Percentiles rank a stretch among this genome's conserved stretches.
phyloP scores from a whole-genome alignment of 2,797 vertebrate species.

The Poeciliopsis paucimaculata region DNA sequence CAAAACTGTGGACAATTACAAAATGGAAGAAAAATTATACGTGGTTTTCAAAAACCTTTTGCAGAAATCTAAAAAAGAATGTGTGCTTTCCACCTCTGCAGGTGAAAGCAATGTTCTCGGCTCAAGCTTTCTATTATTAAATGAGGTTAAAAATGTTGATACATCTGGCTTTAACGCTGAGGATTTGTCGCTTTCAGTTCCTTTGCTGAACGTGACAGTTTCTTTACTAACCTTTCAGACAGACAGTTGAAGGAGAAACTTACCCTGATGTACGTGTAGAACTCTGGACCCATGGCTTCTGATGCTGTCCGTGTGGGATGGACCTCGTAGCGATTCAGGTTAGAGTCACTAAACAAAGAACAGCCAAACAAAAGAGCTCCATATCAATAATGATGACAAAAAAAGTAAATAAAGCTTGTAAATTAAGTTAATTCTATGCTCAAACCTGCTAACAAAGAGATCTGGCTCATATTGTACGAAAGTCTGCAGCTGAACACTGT shows the following conservation, averaged over 20 bases:
- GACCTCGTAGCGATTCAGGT: slow-evolving; percentile 91
- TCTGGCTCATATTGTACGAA: slow-evolving; percentile 89
- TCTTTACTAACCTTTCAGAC: background rate
- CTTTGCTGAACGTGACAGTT: background rate
- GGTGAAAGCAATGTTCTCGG: background rate
- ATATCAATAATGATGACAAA: background rate
- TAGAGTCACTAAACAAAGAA: slow-evolving; percentile 82
- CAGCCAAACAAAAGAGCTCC: background rate
- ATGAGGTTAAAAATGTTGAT: background rate
- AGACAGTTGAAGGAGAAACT: background rate
- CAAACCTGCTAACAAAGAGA: slow-evolving; percentile 88
- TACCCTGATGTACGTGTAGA: slow-evolving; percentile 89
- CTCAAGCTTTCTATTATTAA: background rate
- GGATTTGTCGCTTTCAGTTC: background rate
- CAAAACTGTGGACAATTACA: background rate
- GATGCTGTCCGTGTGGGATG: slow-evolving; percentile 83
- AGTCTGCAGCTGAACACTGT: slow-evolving; percentile 80
- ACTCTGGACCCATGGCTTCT: slow-evolving; percentile 87
- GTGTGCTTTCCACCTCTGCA: background rate
- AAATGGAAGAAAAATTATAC: background rate
- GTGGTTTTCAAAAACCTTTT: background rate
- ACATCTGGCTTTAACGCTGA: background rate
- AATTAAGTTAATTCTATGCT: background rate
- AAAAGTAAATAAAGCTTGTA: background rate
- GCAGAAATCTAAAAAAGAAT: background rate